phyloP scores from a whole-genome alignment of 2,888 invertebrate genomes.

The Drosophila stalkeri region DNA sequence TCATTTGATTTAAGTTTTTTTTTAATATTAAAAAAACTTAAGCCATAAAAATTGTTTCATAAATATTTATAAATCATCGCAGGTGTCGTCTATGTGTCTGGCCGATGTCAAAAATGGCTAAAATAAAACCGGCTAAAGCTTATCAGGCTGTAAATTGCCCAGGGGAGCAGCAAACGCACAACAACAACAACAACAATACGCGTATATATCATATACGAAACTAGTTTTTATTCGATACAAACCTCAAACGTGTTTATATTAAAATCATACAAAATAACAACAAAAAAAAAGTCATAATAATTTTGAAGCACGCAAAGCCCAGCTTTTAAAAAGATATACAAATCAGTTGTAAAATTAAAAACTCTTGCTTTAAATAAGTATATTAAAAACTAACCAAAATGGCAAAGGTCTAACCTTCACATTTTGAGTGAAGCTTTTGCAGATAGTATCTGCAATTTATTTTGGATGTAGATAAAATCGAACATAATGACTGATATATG shows the following conservation, averaged over 20 bases:
- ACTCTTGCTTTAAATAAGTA: slow-evolving; percentile 57
- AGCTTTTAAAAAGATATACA: slow-evolving; percentile 5
- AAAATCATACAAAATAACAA: slow-evolving; percentile 25
- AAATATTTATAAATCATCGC: slow-evolving; percentile 69
- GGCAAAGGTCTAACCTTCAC: slow-evolving; percentile 63
- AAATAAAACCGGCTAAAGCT: slow-evolving; percentile 46
- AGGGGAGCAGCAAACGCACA: slow-evolving; percentile 34
- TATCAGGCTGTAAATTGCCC: slow-evolving; percentile 60
- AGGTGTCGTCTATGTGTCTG: slow-evolving; percentile 54
- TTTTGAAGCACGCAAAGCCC: slow-evolving; percentile 34
- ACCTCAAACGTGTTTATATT: slow-evolving; percentile 62
- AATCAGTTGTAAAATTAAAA: slow-evolving; percentile 61
- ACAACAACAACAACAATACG: slow-evolving; percentile 27
- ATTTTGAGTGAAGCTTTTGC: slow-evolving; percentile 46
- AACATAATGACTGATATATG: slow-evolving; percentile 13
- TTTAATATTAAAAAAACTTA: slow-evolving; percentile 15
- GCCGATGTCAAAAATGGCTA: slow-evolving; percentile 36
- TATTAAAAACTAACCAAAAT: slow-evolving; percentile 66
- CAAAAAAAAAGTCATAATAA: slow-evolving; percentile 1
- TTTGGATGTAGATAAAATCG: slow-evolving; percentile 25
- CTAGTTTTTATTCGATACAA: slow-evolving; percentile 57
- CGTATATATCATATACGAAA: slow-evolving; percentile 59
- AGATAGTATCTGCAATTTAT: slow-evolving; percentile 25
- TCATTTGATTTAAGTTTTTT: slow-evolving; percentile 52
- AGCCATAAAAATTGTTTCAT: slow-evolving; percentile 68